Conservation (phyloP, 1,140 invertebrate genomes). For the Oryctes rhinoceros region DNA sequence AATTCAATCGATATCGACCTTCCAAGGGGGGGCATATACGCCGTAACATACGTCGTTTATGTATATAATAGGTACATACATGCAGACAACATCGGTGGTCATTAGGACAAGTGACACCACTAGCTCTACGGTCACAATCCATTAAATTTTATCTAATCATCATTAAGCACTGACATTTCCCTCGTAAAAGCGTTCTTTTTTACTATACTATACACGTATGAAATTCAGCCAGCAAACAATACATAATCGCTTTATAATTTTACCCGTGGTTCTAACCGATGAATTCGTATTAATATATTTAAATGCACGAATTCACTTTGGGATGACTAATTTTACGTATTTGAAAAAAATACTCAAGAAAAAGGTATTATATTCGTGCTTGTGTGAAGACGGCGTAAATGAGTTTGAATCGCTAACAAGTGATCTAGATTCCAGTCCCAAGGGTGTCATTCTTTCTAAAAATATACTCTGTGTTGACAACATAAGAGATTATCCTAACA, state of each 20-base stretch:
- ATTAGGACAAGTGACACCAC: constrained; percentile 2
- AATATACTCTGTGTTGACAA: too few species aligned
- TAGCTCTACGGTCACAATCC: constrained; percentile 20
- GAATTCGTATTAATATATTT: too few species aligned
- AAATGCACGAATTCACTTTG: too few species aligned
- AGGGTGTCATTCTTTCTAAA: too few species aligned
- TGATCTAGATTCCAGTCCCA: too few species aligned
- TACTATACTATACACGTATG: neutral
- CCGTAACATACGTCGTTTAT: neutral
- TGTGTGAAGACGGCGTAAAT: too few species aligned
- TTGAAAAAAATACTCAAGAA: too few species aligned
- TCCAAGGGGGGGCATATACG: neutral
- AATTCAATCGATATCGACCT: constrained; percentile 11
- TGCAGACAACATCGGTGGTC: neutral
- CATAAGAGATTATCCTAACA: too few species aligned
- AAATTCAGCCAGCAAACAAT: neutral
- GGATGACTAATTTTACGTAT: too few species aligned
- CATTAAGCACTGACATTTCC: constrained; percentile 19
- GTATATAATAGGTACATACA: neutral
- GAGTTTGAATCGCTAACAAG: too few species aligned
- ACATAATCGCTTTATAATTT: constrained; percentile 5
- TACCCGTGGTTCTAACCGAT: too few species aligned
- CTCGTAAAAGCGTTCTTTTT: neutral
- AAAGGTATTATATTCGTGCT: too few species aligned
- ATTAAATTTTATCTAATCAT: constrained; percentile 40